These are phyloP conservation scores for Gnathonemus echidnorhynchus DNA, from an alignment of 2,113 vertebrate species.

Conservation along the genomic window DNA sequence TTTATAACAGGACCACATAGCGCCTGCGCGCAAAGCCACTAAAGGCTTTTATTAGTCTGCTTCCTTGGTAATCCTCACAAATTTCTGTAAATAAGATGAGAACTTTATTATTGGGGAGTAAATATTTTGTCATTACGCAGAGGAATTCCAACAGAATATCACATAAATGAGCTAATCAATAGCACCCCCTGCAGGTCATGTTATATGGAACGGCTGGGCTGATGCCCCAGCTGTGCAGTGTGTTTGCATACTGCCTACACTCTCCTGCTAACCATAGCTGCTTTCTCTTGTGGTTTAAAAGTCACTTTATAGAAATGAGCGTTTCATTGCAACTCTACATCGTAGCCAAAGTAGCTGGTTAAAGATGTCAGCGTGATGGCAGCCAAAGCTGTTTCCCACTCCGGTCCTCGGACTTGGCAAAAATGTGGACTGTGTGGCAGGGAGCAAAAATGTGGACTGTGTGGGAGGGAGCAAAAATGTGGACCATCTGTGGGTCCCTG, in stretches of 20 bases:
- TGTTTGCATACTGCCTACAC: background rate
- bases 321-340: background rate
- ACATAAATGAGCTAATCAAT: background rate
- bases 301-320: background rate
- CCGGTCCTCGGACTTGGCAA: background rate
- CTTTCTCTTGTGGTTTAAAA: background rate
- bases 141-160: background rate
- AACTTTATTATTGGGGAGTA: background rate
- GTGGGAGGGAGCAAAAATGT: background rate
- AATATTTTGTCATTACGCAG: background rate
- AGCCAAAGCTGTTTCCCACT: background rate
- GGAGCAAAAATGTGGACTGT: background rate
- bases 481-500: background rate
- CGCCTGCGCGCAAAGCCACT: background rate
- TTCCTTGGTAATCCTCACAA: background rate
- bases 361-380: background rate
- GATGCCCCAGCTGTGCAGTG: background rate
- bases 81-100: background rate
- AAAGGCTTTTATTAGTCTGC: background rate
- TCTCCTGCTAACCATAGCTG: background rate
- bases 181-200: background rate
- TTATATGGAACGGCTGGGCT: background rate
- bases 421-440: background rate
- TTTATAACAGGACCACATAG: background rate
- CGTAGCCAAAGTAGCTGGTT: background rate